phyloP scores from a whole-genome alignment of 2,888 invertebrate genomes.

The Pyrrhia umbra region DNA sequence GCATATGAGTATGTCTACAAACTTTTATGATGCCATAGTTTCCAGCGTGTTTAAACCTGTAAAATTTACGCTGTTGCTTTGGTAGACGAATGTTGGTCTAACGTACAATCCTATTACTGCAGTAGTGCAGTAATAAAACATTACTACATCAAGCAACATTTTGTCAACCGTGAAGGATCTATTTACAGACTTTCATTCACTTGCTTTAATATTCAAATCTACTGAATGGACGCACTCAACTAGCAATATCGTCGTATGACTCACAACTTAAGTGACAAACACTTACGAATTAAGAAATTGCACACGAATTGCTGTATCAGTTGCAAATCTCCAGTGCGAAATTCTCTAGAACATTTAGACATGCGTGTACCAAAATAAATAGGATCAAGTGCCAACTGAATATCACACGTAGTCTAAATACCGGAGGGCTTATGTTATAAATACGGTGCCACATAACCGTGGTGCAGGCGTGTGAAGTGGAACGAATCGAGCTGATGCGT shows the following conservation, averaged over 20 bases:
- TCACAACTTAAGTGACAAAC: constrained; percentile 27
- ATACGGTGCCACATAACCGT: constrained; percentile 71
- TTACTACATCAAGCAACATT: constrained; percentile 7
- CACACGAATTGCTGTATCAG: constrained; percentile 21
- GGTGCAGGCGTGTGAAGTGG: constrained; percentile 77
- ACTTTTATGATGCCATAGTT: constrained; percentile 10
- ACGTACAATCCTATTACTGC: neutral
- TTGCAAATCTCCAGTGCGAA: constrained; percentile 47
- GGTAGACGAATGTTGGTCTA: neutral
- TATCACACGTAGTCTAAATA: constrained; percentile 67
- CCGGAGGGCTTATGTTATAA: constrained; percentile 71
- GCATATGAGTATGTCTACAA: neutral
- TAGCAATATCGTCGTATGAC: constrained; percentile 28
- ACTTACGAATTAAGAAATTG: constrained; percentile 22
- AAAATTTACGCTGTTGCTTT: neutral
- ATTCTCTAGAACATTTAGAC: constrained; percentile 46
- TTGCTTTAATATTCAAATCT: constrained; percentile 3
- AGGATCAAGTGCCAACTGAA: constrained; percentile 61
- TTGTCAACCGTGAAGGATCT: constrained; percentile 7
- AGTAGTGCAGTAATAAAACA: neutral
- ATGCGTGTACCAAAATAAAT: constrained; percentile 58
- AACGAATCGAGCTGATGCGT: constrained; percentile 74
- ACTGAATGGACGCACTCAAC: constrained; percentile 19
- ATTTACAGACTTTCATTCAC: constrained; percentile 23
- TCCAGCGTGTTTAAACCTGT: neutral